phyloP scores from a whole-genome alignment of 2,888 invertebrate species.

The Brachynemurus nebulosus region DNA sequence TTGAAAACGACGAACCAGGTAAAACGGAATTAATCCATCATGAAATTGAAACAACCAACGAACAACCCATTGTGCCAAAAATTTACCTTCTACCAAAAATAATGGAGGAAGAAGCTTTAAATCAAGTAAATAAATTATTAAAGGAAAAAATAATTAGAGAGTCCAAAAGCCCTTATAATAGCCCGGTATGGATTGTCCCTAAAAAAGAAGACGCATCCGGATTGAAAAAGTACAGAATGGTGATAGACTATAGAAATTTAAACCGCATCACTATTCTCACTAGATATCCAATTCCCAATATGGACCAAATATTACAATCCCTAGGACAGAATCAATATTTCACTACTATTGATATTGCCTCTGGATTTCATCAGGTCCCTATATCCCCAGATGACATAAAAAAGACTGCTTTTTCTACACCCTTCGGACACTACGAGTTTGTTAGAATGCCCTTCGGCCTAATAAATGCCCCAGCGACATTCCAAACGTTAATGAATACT shows the following conservation, averaged over 20 bases:
- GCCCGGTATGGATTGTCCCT: not conserved
- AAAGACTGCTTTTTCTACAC: not conserved
- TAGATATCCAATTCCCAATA: not conserved
- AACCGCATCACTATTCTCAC: not conserved
- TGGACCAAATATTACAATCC: not conserved
- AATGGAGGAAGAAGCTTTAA: not conserved
- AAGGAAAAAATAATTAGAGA: not conserved
- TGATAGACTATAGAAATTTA: not conserved
- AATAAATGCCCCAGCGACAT: not conserved
- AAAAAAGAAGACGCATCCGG: not conserved
- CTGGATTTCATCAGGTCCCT: not conserved
- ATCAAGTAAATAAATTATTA: not conserved
- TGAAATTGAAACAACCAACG: not conserved
- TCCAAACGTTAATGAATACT: not conserved
- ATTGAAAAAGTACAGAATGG: not conserved
- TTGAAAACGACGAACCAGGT: not conserved
- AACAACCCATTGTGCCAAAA: not conserved
- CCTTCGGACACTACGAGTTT: not conserved
- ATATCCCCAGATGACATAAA: constrained; percentile 1
- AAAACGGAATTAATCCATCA: not conserved
- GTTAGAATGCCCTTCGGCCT: not conserved
- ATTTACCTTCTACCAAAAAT: not conserved
- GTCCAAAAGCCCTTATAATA: not conserved
- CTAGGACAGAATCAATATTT: not conserved
- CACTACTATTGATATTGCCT: not conserved